Evolutionary conservation across 2,797 vertebrate genomes (phyloP).

Genomic region (Vespertilio murinus): DNA sequence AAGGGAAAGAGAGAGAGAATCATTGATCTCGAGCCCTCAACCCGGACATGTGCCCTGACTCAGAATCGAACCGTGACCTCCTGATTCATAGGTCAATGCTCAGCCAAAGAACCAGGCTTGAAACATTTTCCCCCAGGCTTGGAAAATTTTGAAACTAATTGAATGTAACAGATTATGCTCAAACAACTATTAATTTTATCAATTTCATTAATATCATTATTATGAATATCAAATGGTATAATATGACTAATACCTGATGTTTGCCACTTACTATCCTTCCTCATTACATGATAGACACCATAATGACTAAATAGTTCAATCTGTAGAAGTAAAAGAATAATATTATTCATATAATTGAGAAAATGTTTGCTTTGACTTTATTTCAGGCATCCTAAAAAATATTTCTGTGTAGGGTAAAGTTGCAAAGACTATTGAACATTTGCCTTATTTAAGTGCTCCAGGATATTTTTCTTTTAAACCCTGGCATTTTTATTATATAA

Average conservation of each 20-base stretch:
- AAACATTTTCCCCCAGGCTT: no score
- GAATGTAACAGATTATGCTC: not conserved
- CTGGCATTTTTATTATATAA: constrained; percentile 42
- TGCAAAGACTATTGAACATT: constrained; percentile 1
- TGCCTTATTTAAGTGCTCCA: not conserved
- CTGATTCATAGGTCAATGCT: no score
- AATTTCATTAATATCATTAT: not conserved
- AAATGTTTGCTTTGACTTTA: constrained; percentile 11
- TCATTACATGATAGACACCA: not conserved
- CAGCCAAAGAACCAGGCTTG: no score
- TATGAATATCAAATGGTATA: not conserved
- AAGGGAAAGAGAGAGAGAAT: no score
- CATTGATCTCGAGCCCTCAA: no score
- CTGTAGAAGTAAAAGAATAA: not conserved
- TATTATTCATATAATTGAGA: not conserved
- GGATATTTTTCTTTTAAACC: not conserved
- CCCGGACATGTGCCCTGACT: no score
- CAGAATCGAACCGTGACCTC: no score
- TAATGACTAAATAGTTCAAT: not conserved
- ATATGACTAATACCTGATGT: not conserved
- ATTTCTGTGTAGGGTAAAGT: not conserved
- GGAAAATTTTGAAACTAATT: not conserved
- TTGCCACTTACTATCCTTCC: not conserved
- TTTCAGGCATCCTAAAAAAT: not conserved
- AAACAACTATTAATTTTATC: constrained; percentile 9